Evolutionary conservation across 2,113 vertebrate genomes (phyloP).

Genomic region (Bufo bufo): DNA sequence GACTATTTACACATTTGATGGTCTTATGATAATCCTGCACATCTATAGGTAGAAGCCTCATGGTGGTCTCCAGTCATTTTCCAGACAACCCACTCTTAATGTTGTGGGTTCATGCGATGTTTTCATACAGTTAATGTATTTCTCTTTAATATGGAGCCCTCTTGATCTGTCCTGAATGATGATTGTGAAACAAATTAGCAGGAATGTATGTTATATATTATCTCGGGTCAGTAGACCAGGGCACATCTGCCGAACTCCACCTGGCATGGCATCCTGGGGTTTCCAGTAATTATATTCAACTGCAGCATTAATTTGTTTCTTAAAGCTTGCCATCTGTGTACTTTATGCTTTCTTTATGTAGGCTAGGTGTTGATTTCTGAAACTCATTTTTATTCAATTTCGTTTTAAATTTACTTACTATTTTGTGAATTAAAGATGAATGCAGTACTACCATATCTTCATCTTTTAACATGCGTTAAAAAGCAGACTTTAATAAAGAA

Average conservation of each 20-base stretch:
- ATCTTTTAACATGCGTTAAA: too few relatives aligned
- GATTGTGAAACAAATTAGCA: slow-evolving; percentile 22
- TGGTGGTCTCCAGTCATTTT: slow-evolving; percentile 24
- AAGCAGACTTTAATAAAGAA: too few relatives aligned
- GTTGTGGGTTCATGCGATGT: neutral
- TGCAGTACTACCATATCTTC: too few relatives aligned
- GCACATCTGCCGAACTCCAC: slow-evolving; percentile 34
- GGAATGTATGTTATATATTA: slow-evolving; percentile 24
- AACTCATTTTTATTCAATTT: neutral
- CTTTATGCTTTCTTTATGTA: neutral
- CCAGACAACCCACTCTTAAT: neutral
- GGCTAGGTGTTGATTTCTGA: neutral
- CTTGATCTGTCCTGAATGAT: slow-evolving; percentile 4
- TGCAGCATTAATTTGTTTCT: slow-evolving; percentile 27
- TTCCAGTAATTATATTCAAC: slow-evolving; percentile 29
- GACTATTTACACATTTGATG: neutral
- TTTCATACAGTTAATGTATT: neutral
- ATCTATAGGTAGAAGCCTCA: neutral
- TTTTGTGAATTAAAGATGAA: too few relatives aligned
- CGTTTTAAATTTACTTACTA: neutral
- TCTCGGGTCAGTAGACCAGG: slow-evolving; percentile 37
- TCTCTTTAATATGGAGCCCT: neutral
- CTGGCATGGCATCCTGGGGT: slow-evolving; percentile 21
- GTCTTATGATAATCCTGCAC: neutral
- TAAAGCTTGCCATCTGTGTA: slow-evolving; percentile 27